Evolutionary conservation across 1,140 invertebrate species (phyloP).

Genomic region (Hydropsyche tenuis): DNA sequence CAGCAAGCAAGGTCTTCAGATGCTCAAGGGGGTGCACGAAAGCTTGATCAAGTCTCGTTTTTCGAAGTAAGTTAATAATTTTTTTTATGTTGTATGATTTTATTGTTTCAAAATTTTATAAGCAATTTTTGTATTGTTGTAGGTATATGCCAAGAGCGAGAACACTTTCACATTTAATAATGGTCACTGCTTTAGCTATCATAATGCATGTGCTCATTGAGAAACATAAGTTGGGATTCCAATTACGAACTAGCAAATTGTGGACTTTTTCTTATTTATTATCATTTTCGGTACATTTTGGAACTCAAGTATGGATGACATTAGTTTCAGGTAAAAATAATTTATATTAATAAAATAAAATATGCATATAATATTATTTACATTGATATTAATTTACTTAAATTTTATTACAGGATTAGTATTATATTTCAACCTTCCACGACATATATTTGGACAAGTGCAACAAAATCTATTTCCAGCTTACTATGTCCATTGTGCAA

Average conservation of each 20-base stretch:
- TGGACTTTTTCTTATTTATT: slow-evolving; percentile 72
- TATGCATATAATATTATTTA: slow-evolving; percentile 5
- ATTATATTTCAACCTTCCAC: slow-evolving; percentile 80
- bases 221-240: neutral
- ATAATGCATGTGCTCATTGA: neutral
- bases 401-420: slow-evolving; percentile 70
- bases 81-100: neutral
- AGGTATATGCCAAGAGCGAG: neutral
- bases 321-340: slow-evolving; percentile 76
- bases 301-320: slow-evolving; percentile 88
- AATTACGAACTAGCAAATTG: slow-evolving; percentile 30
- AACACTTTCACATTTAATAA: neutral
- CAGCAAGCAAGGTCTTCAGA: neutral
- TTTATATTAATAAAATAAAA: slow-evolving; percentile 36
- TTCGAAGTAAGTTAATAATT: neutral
- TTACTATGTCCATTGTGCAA: slow-evolving; percentile 80
- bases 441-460: slow-evolving; percentile 82
- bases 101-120: neutral
- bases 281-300: slow-evolving; percentile 78
- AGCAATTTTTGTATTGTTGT: slow-evolving; percentile 3
- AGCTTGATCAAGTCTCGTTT: slow-evolving; percentile 3
- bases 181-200: neutral
- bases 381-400: neutral
- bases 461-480: slow-evolving; percentile 85
- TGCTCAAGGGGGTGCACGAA: neutral